Conservation (phyloP, 1,140 invertebrate species). For the Apis mellifera region Amel_HAv3.1 CM009943.2:11036001-11036500, state of each 20-base stretch:
- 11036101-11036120: constrained; percentile 40
- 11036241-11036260: constrained; percentile 34
- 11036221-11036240: constrained; percentile 37
- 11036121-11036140: constrained; percentile 33
- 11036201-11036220: constrained; percentile 36
- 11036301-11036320: constrained; percentile 13
- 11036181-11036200: constrained; percentile 49
- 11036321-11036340: background rate
- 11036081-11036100: constrained; percentile 38
- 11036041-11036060: constrained; percentile 78
- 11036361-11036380: background rate
- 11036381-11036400: background rate
- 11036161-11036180: constrained; percentile 47
- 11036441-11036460: no score
- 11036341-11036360: background rate
- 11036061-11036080: constrained; percentile 69
- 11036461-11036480: no score
- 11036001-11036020: constrained; percentile 54
- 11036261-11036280: constrained; percentile 20
- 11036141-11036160: constrained; percentile 19
- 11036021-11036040: constrained; percentile 64
- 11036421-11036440: background rate
- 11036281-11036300: constrained; percentile 10
- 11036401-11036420: background rate
- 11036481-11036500: no score